A percentile compares a stretch with the other conserved stretches of the same genome.
Conservation (phyloP, 2,797 vertebrate species). For the Leptoclinus maculatus region DNA sequence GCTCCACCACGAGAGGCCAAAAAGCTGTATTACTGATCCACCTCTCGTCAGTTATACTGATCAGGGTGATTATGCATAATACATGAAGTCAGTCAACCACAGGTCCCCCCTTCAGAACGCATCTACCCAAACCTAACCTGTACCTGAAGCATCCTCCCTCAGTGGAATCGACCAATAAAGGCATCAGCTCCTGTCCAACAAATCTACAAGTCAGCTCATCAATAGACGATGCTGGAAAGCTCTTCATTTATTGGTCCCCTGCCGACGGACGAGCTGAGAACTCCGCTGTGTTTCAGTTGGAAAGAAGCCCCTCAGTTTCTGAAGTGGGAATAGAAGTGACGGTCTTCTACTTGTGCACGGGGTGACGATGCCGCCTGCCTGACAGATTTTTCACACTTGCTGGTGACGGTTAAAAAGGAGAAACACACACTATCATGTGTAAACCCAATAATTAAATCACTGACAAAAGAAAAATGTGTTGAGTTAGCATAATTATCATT, state of each 20-base stretch:
- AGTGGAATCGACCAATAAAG: constrained; percentile 43
- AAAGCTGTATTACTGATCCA: constrained; percentile 38
- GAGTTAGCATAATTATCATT: constrained; percentile 21
- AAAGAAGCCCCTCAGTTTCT: constrained; percentile 30
- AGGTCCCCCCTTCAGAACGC: constrained; percentile 30
- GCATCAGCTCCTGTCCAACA: constrained; percentile 39
- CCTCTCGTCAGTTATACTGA: constrained; percentile 43
- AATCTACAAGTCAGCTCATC: constrained; percentile 58
- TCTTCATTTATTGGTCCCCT: constrained; percentile 40
- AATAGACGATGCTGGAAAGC: constrained; percentile 46
- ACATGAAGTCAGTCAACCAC: constrained; percentile 60
- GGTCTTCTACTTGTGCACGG: constrained; percentile 39
- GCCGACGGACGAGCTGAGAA: constrained; percentile 37
- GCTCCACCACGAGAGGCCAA: constrained; percentile 24
- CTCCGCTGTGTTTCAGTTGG: constrained; percentile 9
- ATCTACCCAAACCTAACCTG: constrained; percentile 32
- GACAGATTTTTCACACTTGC: constrained; percentile 58
- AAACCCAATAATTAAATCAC: constrained; percentile 18
- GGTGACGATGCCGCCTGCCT: constrained; percentile 49
- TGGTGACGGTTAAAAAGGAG: constrained; percentile 41
- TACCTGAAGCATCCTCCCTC: constrained; percentile 30
- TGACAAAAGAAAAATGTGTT: neutral
- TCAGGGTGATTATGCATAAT: constrained; percentile 62
- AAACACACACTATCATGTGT: constrained; percentile 28
- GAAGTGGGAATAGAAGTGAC: constrained; percentile 29